Evolutionary conservation across 2,113 vertebrate genomes (phyloP).

Genomic region (Psophia crepitans): DNA sequence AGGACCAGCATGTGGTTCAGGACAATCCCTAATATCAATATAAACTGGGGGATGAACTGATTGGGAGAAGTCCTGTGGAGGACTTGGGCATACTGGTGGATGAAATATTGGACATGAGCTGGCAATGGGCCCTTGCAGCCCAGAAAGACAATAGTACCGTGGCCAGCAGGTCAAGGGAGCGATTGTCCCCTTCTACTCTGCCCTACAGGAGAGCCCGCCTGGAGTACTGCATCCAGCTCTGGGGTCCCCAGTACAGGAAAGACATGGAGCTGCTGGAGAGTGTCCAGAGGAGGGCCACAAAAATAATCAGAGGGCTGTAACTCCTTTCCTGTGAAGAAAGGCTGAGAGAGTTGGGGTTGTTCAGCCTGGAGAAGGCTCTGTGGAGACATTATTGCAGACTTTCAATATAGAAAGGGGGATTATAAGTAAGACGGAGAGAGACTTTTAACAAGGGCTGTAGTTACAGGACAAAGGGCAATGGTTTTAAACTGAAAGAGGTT

Average conservation of each 20-base stretch:
- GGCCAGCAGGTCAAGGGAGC: not conserved
- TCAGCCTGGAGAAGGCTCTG: not conserved
- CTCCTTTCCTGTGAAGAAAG: not conserved
- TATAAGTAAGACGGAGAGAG: not conserved
- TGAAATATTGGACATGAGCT: not conserved
- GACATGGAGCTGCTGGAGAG: not conserved
- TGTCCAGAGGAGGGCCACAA: rapidly evolving
- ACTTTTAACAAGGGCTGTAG: not conserved
- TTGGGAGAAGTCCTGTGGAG: not conserved
- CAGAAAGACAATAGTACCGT: not conserved
- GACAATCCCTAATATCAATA: not conserved
- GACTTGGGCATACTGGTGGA: too few species aligned
- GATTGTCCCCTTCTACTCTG: not conserved
- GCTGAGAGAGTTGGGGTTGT: not conserved
- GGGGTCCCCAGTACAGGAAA: not conserved
- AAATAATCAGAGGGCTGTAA: not conserved
- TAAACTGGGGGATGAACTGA: not conserved
- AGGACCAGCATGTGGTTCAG: not conserved
- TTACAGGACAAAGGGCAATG: not conserved
- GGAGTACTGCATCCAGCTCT: not conserved
- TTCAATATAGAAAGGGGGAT: not conserved
- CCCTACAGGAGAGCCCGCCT: not conserved
- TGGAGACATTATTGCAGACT: not conserved
- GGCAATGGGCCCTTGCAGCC: rapidly evolving
- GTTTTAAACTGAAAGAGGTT: not conserved